These are phyloP conservation scores for Nothobranchius kuhntae DNA, from an alignment of 2,113 vertebrate species.

Conservation along the genomic window DNA sequence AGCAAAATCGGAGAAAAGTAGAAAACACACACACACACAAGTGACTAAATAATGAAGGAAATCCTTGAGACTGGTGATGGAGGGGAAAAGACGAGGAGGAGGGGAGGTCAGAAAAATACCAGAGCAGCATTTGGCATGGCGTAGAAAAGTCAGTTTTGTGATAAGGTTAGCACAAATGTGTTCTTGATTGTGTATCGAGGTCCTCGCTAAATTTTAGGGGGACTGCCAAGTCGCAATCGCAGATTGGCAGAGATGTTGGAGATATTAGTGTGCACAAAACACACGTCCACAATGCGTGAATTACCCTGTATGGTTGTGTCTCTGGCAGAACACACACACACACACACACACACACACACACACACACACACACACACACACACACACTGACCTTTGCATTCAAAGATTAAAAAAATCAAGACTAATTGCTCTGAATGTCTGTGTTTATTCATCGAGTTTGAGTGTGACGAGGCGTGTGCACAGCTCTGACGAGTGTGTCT, in stretches of 20 bases:
- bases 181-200: conserved; percentile 61
- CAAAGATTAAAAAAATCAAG: conserved; percentile 53
- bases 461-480: conserved; percentile 38
- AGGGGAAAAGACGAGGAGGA: conserved; percentile 49
- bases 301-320: conserved; percentile 63
- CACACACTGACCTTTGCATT: conserved; percentile 53
- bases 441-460: conserved; percentile 48
- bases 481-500: conserved; percentile 27
- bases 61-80: conserved; percentile 55
- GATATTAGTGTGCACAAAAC: conserved; percentile 64
- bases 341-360: conserved; percentile 28
- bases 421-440: conserved; percentile 56
- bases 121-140: conserved; percentile 75
- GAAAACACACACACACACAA: conserved; percentile 37
- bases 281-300: conserved; percentile 36
- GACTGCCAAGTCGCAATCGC: conserved; percentile 63
- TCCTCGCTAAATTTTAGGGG: conserved; percentile 60
- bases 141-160: conserved; percentile 67
- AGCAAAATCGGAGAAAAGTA: conserved; percentile 43
- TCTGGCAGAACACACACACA: conserved; percentile 52
- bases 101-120: conserved; percentile 74
- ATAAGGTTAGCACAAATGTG: conserved; percentile 74
- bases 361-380: conserved; percentile 39
- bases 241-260: conserved; percentile 62
- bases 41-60: conserved; percentile 63